These are phyloP conservation scores for Calypte anna DNA, from an alignment of 2,113 vertebrate species.

Conservation along the genomic window DNA sequence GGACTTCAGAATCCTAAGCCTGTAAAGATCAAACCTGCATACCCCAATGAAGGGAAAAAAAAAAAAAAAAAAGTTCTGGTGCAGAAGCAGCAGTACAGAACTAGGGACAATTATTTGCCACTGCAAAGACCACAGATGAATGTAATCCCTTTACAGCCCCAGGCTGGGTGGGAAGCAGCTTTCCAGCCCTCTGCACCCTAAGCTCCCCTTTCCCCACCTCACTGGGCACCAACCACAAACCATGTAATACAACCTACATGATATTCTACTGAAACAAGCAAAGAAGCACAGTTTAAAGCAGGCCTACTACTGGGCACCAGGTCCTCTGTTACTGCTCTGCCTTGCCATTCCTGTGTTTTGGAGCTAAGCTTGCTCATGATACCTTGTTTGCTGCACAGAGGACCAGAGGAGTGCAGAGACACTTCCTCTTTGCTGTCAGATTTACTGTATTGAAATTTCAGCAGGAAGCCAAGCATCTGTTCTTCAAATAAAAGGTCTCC, in stretches of 20 bases:
- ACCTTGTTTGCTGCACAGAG: neutral
- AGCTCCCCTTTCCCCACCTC: neutral
- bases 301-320: neutral
- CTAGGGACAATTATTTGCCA: neutral
- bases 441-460: slow-evolving; percentile 2
- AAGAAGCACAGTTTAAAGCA: neutral
- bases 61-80: neutral
- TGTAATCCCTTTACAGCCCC: neutral
- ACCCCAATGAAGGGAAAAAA: neutral
- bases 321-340: neutral
- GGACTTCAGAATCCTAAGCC: neutral
- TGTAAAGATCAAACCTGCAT: neutral
- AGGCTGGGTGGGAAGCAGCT: neutral
- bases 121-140: neutral
- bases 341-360: neutral
- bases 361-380: neutral
- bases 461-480: slow-evolving; percentile 54
- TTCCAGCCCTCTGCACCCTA: neutral
- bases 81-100: neutral
- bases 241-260: neutral
- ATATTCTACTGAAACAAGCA: neutral
- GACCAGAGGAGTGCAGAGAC: neutral
- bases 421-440: neutral
- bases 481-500: slow-evolving; percentile 35
- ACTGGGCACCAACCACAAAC: neutral